Evolutionary conservation across 2,888 invertebrate genomes (phyloP), one percentile per base, ranked within the genome.

Genomic region (Meiosimyza platycephala): DNA sequence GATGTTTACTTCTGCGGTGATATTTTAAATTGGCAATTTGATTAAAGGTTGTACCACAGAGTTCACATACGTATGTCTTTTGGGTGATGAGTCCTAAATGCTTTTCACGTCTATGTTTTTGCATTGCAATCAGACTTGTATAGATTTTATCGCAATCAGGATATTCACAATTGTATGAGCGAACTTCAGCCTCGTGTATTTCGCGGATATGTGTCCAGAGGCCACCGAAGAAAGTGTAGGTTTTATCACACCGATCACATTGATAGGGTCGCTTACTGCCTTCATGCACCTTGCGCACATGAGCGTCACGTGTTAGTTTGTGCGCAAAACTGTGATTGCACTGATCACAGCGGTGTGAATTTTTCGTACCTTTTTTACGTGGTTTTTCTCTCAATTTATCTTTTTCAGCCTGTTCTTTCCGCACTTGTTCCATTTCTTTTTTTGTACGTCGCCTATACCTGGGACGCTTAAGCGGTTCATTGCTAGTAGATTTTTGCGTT

Each of bases 21-120:
- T 84, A 80, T 51, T 82, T 85, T 0, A 85, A 80, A 63, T 85
- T 84, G 6, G 84, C 82, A 0, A 83, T 84, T 69, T 85, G 86
- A 54, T 85, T 85, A 68, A 85, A 85, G 0, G 83, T 85, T 5
- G 84, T 82, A 1, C 85, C 85, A 57, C 85, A 85, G 51, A 85
- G 81, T 52, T 85, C 85, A 57, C 85, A 85, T 6, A 85, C 83
- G 59, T 83, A 86, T 7, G 84, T 83, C 11, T 78, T 78, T 5
- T 70, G 28, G 0, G 68, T 64, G 0, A 76, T 72, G 3, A 72
- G 55, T 65, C 69, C 77, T 47, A 73, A 72, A 76, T 85, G 85
- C 72, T 85, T 85, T 4, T 85, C 78, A 0, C 85, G 82, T 33
- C 84, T 84, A 74, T 85, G 85, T 22, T 84, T 84, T 50, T 83